Evolutionary conservation across 2,888 invertebrate species (phyloP), one percentile per base, ranked within the genome.

Genomic region (Tortricodes alternella): DNA sequence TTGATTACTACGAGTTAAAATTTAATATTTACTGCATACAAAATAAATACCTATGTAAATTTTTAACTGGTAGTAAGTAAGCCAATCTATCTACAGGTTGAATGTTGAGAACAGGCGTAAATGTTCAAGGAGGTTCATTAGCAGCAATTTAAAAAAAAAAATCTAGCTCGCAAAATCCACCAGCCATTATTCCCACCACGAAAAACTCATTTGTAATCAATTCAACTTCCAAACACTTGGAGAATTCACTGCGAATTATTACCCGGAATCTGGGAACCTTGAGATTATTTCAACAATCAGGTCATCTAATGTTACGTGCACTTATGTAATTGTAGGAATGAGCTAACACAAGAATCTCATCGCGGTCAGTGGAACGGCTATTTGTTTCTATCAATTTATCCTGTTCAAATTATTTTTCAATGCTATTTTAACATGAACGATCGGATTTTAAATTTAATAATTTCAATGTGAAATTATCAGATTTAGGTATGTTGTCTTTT

Each of bases 301-400:
- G 55, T 49, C 55, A 49, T 27, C 13, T 13, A 19, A 16, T 29
- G 35, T 55, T 16, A 27, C 48, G 19, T 21, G 11, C 19, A 55
- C 16, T 55, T 55, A 55, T 55, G 35, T 49, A 55, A 55, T 55
- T 55, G 48, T 29, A 27, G 27, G 21, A 16, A 29, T 35, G 24
- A 48, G 27, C 41, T 53, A 48, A 39, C 35, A 23, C 41, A 48
- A 49, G 24, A 48, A 55, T 34, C 7, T 27, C 46, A 60, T 53
- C 46, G 29, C 11, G 53, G 57, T 46, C 15, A 60, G 49, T 60
- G 35, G 52, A 39, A 13, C 60, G 35, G 6, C 15, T n/a, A 60
- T 60, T 52, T 60, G 48, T 55, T 35, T 27, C 55, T 27, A 49
- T 55, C 55, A 43, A 24, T 41, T 48, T 29, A 34, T 53, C 9